Evolutionary conservation across 2,113 vertebrate species (phyloP).

Genomic region (Lathamus discolor): DNA sequence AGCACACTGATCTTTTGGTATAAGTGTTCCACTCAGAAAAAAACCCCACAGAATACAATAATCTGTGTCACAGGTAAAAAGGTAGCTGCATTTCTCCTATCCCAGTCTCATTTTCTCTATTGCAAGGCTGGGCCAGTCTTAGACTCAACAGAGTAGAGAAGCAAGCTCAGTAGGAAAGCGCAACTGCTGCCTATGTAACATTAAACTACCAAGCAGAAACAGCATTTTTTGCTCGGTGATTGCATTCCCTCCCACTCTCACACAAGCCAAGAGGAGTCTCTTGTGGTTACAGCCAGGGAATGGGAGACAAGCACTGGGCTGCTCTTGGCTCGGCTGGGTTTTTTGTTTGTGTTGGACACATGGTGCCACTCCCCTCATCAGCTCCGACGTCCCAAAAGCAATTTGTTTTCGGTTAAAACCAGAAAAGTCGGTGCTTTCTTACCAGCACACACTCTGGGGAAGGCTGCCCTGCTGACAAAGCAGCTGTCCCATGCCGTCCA

Average conservation of each 20-base stretch:
- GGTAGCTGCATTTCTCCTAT: not conserved
- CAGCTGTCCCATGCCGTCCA: not conserved
- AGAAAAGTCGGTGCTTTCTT: not conserved
- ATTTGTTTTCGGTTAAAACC: not conserved
- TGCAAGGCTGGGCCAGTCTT: not conserved
- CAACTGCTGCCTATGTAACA: not conserved
- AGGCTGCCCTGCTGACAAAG: conserved; percentile 11
- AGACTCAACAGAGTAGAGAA: not conserved
- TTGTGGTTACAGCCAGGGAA: conserved; percentile 25
- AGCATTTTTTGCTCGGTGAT: not conserved
- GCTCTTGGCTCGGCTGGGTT: not conserved
- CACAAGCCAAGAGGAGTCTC: conserved; percentile 44
- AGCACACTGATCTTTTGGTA: not conserved
- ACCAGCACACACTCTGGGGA: not conserved
- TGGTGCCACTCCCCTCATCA: conserved; percentile 17
- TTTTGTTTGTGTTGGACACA: conserved; percentile 64
- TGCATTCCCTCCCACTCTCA: conserved; percentile 12
- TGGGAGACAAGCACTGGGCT: conserved; percentile 26
- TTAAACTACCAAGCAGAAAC: not conserved
- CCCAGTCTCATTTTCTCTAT: not conserved
- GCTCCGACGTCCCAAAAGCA: conserved; percentile 36
- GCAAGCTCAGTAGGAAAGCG: not conserved
- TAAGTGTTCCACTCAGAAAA: not conserved
- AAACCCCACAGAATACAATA: not conserved
- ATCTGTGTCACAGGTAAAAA: not conserved